These are phyloP conservation scores for Drosophila anomalata DNA, from an alignment of 2,888 invertebrate genomes.

Conservation along the genomic window DNA sequence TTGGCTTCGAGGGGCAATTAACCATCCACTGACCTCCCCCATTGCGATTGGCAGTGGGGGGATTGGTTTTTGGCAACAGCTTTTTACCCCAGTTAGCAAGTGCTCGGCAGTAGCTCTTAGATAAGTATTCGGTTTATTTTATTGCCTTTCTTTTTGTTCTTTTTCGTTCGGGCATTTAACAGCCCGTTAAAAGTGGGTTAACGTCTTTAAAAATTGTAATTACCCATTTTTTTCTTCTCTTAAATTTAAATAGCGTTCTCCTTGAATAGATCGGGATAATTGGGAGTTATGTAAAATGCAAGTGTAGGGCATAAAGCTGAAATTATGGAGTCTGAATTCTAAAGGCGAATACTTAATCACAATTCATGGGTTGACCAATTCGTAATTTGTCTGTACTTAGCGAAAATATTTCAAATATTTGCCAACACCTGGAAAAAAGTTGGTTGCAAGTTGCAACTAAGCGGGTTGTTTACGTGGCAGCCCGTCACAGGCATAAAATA, in stretches of 20 bases:
- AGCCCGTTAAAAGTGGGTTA: conserved; percentile 46
- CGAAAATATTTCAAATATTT: conserved; percentile 59
- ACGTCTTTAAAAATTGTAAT: conserved; percentile 36
- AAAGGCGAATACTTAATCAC: background rate
- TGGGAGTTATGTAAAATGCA: conserved; percentile 14
- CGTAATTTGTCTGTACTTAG: conserved; percentile 20
- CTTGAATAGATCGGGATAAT: conserved; percentile 1
- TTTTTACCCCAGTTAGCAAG: conserved; percentile 14
- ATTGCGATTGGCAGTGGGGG: conserved; percentile 16
- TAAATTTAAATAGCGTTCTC: conserved; percentile 6
- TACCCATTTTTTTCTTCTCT: background rate
- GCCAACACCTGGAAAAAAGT: conserved; percentile 62
- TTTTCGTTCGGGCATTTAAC: conserved; percentile 24
- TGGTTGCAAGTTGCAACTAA: conserved; percentile 40
- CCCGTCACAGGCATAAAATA: conserved; percentile 44
- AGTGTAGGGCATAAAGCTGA: conserved; percentile 16
- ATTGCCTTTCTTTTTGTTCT: conserved; percentile 32
- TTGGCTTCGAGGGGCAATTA: conserved; percentile 61
- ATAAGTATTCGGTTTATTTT: conserved; percentile 34
- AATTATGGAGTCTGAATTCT: background rate
- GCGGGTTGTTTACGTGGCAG: conserved; percentile 69
- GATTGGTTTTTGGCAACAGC: conserved; percentile 30
- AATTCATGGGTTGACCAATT: conserved; percentile 1
- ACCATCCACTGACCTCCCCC: conserved; percentile 68
- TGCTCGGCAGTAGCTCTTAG: conserved; percentile 38